Conservation (phyloP, 2,797 vertebrate genomes). For the Eutrigla gurnardus region DNA sequence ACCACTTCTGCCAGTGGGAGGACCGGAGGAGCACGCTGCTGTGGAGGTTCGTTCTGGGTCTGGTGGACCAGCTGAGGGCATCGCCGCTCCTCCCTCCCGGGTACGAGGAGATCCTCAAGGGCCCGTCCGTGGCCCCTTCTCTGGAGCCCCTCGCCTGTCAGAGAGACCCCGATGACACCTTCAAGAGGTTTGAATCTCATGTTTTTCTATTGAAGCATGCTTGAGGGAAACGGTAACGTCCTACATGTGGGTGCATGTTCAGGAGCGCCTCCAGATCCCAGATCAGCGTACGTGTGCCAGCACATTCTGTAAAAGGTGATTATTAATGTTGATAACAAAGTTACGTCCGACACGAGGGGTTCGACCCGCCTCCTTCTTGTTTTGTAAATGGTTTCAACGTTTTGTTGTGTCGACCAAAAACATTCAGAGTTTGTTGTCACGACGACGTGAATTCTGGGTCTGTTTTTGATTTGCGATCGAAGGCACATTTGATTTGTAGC, state of each 20-base stretch:
- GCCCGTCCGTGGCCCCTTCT: conserved; percentile 43
- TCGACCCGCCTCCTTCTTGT: not conserved
- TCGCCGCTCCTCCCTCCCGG: conserved; percentile 75
- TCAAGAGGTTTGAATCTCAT: conserved; percentile 81
- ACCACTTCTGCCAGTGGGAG: conserved; percentile 86
- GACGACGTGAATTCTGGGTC: no score
- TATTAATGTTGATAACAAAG: not conserved
- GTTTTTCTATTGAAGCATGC: not conserved
- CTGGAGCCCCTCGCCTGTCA: conserved; percentile 79
- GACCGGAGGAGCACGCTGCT: conserved; percentile 76
- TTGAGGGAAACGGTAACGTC: conserved; percentile 14
- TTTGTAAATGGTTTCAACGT: conserved; percentile 21
- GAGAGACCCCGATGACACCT: conserved; percentile 82
- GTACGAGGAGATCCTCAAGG: conserved; percentile 74
- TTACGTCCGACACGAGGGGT: conserved; percentile 1
- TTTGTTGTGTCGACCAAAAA: conserved; percentile 20
- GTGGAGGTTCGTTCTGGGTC: conserved; percentile 81
- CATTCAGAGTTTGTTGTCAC: not conserved
- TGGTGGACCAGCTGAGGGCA: conserved; percentile 82
- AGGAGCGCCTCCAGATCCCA: conserved; percentile 13
- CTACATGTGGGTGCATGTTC: conserved; percentile 58
- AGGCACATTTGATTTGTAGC: conserved; percentile 1
- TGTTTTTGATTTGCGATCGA: no score
- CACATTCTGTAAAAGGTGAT: conserved; percentile 2
- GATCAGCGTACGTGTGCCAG: conserved; percentile 14